Evolutionary conservation across 2,113 vertebrate genomes (phyloP).

Genomic region (Pygoscelis antarcticus): DNA sequence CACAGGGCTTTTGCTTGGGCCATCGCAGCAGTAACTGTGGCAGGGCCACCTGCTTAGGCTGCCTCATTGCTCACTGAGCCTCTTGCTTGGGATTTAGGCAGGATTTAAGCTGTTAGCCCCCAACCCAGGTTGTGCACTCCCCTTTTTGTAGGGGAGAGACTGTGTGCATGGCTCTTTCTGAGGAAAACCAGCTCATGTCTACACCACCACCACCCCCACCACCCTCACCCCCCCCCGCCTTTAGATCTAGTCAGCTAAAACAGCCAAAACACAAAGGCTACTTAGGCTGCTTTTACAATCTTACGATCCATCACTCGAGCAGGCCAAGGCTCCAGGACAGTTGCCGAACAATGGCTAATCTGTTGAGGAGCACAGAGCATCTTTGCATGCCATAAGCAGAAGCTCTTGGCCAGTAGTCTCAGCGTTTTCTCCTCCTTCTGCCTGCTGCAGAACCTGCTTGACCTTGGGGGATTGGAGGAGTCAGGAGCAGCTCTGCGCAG

Average conservation of each 20-base stretch:
- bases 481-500: background rate
- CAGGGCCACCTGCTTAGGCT: background rate
- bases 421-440: background rate
- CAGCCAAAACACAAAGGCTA: background rate
- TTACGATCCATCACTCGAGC: background rate
- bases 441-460: background rate
- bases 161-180: background rate
- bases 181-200: background rate
- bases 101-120: background rate
- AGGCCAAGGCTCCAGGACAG: background rate
- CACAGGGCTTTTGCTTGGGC: background rate
- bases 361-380: background rate
- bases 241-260: background rate
- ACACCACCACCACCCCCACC: no score
- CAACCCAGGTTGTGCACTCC: accelerated
- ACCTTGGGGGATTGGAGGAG: background rate
- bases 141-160: background rate
- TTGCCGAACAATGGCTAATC: background rate
- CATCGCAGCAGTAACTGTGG: accelerated
- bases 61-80: background rate
- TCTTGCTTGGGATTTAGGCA: background rate
- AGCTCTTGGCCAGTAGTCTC: background rate
- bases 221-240: no score
- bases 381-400: background rate
- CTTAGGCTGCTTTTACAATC: background rate